A percentile compares a stretch with the other conserved stretches of the same genome.
Conservation (phyloP, 2,888 invertebrate species). For the Tuberolachnus salignus region DNA sequence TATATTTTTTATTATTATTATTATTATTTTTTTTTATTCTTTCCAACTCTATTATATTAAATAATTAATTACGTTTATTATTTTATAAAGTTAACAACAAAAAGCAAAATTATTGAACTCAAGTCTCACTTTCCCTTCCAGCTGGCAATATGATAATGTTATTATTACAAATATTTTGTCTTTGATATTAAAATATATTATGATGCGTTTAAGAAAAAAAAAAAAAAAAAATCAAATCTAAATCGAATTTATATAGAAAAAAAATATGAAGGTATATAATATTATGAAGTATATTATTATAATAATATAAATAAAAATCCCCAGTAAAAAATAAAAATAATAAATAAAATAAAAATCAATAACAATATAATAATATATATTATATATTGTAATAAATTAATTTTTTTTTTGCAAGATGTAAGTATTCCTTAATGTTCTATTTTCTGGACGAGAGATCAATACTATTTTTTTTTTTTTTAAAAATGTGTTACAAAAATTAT, state of each 20-base stretch:
- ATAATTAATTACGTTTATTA: constrained; percentile 41
- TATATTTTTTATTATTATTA: too few species aligned
- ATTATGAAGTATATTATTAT: background rate
- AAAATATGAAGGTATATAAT: background rate
- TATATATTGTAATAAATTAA: too few species aligned
- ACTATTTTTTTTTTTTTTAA: constrained; percentile 12
- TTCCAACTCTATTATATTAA: constrained; percentile 46
- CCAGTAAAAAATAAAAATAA: constrained; percentile 32
- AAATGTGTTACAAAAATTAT: constrained; percentile 42
- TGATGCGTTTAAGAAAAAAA: background rate
- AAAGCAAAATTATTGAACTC: constrained; percentile 55
- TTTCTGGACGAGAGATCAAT: constrained; percentile 53
- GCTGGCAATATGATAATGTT: constrained; percentile 44
- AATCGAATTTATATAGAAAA: constrained; percentile 31
- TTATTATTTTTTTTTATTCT: background rate
- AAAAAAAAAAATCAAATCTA: constrained; percentile 11
- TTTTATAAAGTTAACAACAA: constrained; percentile 42
- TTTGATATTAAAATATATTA: constrained; percentile 29
- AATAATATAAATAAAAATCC: constrained; percentile 38
- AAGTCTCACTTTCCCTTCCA: constrained; percentile 50
- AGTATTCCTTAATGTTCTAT: constrained; percentile 21
- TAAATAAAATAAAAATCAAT: constrained; percentile 23
- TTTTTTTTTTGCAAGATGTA: constrained; percentile 25
- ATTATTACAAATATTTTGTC: constrained; percentile 20
- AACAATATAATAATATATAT: constrained; percentile 4